Evolutionary conservation across 2,113 vertebrate species (phyloP), one percentile per base, ranked within the genome.

Genomic region (Notarius quadriscutis): DNA sequence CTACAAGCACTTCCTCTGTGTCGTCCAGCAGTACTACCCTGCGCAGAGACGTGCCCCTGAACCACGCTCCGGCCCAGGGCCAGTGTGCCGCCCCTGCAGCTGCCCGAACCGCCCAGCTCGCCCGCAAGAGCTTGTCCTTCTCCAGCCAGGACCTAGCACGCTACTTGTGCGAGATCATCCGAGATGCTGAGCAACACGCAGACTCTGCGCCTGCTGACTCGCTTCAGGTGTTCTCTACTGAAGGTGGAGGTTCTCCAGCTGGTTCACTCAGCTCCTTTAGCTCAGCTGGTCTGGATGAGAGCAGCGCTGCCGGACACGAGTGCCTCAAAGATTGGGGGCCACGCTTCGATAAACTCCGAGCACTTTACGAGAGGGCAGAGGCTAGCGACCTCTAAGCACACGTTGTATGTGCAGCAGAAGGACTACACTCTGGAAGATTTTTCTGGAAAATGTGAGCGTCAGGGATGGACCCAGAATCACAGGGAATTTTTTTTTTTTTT

Each of bases 211-310:
- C 96, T 34, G 95, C 90, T 0, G 96, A 97, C 93, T 96, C 95
- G 0, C 92, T 96, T 89, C 95, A 92, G 91, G 95, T 97, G 77
- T 97, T 97, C 87, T 94, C 95, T 89, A 96, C 95, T 0, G 96
- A 98, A 91, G 97, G 97, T 4, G 94, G 91, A 0, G 95, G 96
- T 81, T 97, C 96, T 0, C 93, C 93, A 0, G 96, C 95, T 0
- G 94, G 96, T 78, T 96, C 95, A 0, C 96, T 97, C 74, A 97
- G 97, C 87, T 95, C 96, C 81, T 96, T 95, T 88, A 94, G 95
- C 90, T 97, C 95, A 0, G 89, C 92, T 0, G 95, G 93, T 3
- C 89, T 91, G 77, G 96, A 94, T 0, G 96, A 94, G 48, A 94
- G 90, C 53, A 89, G 14, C 5, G 88, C 0, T 0, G 93, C 91